phyloP scores from a whole-genome alignment of 2,113 vertebrate genomes.

The Porphyrio hochstetteri region DNA sequence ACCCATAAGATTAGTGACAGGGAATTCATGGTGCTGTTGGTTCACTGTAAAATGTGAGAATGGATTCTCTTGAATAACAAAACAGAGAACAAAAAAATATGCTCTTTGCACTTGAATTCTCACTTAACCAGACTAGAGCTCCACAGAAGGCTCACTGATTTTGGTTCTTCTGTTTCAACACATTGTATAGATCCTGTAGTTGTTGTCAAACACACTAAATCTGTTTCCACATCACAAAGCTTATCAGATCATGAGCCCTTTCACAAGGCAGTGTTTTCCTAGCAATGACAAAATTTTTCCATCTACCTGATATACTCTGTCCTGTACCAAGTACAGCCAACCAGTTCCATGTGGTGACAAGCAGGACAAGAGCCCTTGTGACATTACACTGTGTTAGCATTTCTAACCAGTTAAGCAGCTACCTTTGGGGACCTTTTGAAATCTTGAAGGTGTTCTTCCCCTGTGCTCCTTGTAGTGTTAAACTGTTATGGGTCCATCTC shows the following conservation, averaged over 20 bases:
- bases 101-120: neutral
- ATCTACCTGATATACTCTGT: fast-evolving
- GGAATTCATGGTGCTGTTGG: neutral
- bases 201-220: neutral
- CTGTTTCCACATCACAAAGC: neutral
- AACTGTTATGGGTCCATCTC: neutral
- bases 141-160: neutral
- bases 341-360: neutral
- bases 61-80: neutral
- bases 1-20: neutral
- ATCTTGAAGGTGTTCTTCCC: neutral
- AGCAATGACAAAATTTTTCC: neutral
- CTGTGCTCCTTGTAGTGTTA: neutral
- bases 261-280: neutral
- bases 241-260: neutral
- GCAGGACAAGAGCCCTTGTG: neutral
- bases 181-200: neutral
- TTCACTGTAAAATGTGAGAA: neutral
- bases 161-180: neutral
- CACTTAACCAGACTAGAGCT: neutral
- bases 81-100: neutral
- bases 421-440: neutral
- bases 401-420: neutral
- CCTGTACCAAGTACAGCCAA: neutral
- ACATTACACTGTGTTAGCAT: neutral